Base-by-base conservation (phyloP, 2,888 invertebrate species). In the Venusia cambrica region DNA sequence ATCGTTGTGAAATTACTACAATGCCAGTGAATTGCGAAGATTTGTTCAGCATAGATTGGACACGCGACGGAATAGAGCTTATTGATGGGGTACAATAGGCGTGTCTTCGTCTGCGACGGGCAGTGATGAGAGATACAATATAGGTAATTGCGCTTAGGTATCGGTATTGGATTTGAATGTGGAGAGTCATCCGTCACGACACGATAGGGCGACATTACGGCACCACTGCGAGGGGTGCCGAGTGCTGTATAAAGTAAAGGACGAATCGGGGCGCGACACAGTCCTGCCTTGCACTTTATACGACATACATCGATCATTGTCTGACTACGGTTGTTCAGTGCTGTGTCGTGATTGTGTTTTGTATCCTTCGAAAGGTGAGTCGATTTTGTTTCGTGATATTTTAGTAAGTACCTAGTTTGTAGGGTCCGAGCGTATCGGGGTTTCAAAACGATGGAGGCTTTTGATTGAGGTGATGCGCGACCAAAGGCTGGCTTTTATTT, bases 141-240 rank as follows among this genome's bases (percentile, higher is more conserved):
- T 45, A 20, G 34, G 29, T 40, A 35, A 35, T 40, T 40, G 25
- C 15, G 27, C 35, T 63, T 45, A 62, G 62, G 39, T 68, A 65
- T 67, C 54, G 54, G 54, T 30, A 54, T 55, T 47, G 54, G 54
- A 58, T 63, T 54, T 45, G 51, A 50, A 37, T 39, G 49, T 51
- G 60, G 62, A 69, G 63, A 64, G 54, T 62, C 61, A 62, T 70
- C 52, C 45, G 62, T 62, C 67, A 64, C 61, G 65, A 68, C 71
- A 69, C 61, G 66, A 68, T 72, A 71, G 72, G 74, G 65, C 71
- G 67, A 66, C 63, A 64, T 79, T 77, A 73, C 77, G 51, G 75
- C 76, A 79, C 73, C 74, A 64, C 66, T 65, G 51, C 38, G 45
- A 44, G 47, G 58, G 53, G 62, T 58, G 55, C 61, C 54, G 57